A percentile compares a stretch with the other conserved stretches of the same genome.
These are phyloP conservation scores for Picus viridis DNA, from an alignment of 2,797 vertebrate species.

Conservation along the genomic window DNA sequence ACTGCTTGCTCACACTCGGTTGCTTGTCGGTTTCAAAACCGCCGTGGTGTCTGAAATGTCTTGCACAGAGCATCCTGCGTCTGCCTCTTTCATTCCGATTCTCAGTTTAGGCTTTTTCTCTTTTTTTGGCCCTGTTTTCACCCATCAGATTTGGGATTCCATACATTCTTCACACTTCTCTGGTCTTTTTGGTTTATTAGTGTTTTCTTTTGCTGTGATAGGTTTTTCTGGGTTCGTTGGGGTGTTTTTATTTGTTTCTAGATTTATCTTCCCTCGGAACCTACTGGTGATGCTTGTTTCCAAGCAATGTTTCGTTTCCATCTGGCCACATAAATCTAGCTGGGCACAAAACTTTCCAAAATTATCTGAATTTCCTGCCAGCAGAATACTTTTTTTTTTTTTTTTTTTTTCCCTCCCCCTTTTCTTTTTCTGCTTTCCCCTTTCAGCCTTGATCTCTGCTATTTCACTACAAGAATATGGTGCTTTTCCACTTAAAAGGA, in stretches of 20 bases:
- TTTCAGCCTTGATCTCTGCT: not conserved
- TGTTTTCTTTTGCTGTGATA: not conserved
- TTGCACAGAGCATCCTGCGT: not conserved
- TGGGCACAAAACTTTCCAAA: constrained; percentile 21
- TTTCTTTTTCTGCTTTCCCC: not conserved
- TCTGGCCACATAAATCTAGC: not conserved
- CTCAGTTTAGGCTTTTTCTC: not conserved
- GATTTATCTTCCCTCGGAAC: constrained; percentile 36
- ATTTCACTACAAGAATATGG: not conserved
- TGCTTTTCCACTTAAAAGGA: constrained; percentile 40
- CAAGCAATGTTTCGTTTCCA: constrained; percentile 14
- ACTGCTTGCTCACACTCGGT: no score
- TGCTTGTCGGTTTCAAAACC: not conserved
- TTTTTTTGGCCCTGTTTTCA: not conserved
- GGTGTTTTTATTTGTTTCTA: not conserved
- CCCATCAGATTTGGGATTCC: not conserved
- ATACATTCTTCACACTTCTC: not conserved
- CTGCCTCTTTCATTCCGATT: not conserved
- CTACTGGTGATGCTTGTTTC: constrained; percentile 2
- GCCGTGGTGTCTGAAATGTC: not conserved
- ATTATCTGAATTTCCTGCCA: constrained; percentile 44
- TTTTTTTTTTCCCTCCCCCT: not conserved
- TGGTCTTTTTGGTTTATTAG: not conserved
- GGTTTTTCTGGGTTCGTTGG: not conserved
- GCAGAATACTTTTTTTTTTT: not conserved